Evolutionary conservation across 2,797 vertebrate species (phyloP), one percentile per base, ranked within the genome.

Genomic region (Miichthys miiuy): DNA sequence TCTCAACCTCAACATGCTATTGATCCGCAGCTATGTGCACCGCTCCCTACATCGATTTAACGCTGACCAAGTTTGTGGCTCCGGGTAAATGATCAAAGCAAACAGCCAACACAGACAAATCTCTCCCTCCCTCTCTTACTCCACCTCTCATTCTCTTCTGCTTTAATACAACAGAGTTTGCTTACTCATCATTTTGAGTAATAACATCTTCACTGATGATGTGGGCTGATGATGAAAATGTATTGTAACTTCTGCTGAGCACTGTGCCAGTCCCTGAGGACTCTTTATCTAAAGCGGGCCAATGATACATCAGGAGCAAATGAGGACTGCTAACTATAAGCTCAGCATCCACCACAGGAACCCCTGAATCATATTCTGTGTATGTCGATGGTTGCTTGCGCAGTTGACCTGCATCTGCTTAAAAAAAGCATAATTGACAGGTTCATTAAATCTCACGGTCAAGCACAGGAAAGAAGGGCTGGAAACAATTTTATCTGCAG

Each of bases 81-180:
- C 47, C 18, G 73, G 74, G 30, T 80, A 77, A 85, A 83, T 68
- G 71, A 92, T 87, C 78, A 86, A 63, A 83, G 83, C 78, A 64
- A 81, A 64, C 60, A 78, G 60, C 57, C 25, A 48, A 64, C 51
- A 62, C 52, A 55, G 52, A 80, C 68, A 72, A 82, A 62, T 30
- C 27, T 20, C 65, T 50, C 48, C 62, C 42, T 65, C 44, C 23
- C 55, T 47, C 66, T 73, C 27, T 55, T 46, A 34, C 50, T n/a
- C 60, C 76, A 68, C 71, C 72, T 63, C 56, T 65, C 67, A 50
- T 73, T 17, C 3, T 51, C 42, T 66, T 75, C 46, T 68, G 57
- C 56, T 79, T 23, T 27, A 34, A 75, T 38, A 47, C n/a, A 73
- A 72, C 30, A 71, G 21, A 68, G 30, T 62, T 34, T 75, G 85